Evolutionary conservation across 2,113 vertebrate species (phyloP).

Genomic region (Rhinopomastus cyanomelas): DNA sequence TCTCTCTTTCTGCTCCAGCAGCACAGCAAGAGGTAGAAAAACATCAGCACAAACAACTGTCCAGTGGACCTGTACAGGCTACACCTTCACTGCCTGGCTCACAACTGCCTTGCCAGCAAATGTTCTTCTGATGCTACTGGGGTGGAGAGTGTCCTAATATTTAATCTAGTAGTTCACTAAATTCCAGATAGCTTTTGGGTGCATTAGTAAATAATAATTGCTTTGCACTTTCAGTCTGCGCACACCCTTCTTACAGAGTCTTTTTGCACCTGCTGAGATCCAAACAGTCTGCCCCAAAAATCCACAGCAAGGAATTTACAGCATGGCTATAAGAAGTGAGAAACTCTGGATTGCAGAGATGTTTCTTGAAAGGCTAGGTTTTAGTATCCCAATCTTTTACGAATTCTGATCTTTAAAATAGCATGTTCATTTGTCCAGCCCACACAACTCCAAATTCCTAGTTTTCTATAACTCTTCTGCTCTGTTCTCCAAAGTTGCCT

Average conservation of each 20-base stretch:
- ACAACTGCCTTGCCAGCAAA: not conserved
- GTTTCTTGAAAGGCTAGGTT: not conserved
- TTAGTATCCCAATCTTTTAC: not conserved
- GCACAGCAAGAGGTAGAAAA: not conserved
- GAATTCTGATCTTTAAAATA: not conserved
- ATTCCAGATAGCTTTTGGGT: not conserved
- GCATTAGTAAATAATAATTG: not conserved
- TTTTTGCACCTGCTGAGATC: not conserved
- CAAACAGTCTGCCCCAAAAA: not conserved
- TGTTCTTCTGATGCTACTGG: not conserved
- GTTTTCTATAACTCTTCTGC: not conserved
- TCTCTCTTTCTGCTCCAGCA: not conserved
- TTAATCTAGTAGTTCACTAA: not conserved
- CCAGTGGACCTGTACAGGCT: not conserved
- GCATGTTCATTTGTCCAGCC: not conserved
- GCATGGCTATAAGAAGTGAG: not conserved
- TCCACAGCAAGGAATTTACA: not conserved
- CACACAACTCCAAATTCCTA: not conserved
- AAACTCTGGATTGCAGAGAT: not conserved
- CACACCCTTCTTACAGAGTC: not conserved
- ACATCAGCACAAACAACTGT: not conserved
- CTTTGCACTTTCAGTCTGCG: not conserved
- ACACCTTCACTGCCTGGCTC: not conserved
- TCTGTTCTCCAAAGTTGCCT: not conserved
- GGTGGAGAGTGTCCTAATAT: not conserved